These are phyloP conservation scores for Lucifuga dentata DNA, from an alignment of 2,113 vertebrate genomes.

Conservation along the genomic window DNA sequence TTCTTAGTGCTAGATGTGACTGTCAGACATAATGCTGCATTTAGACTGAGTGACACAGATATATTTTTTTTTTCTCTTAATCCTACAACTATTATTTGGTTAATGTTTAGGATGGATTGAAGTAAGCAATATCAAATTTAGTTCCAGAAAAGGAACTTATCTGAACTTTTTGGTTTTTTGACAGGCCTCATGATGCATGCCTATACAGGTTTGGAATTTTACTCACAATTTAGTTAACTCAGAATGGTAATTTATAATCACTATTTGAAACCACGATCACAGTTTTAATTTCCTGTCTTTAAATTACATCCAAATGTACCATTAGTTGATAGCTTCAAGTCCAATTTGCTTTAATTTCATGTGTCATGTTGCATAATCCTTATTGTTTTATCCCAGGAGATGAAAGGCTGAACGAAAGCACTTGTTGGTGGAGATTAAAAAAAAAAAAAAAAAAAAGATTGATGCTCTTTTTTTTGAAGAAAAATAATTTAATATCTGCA, in stretches of 20 bases:
- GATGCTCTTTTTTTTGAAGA: constrained; percentile 73
- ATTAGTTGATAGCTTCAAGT: constrained; percentile 19
- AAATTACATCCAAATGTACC: constrained; percentile 4
- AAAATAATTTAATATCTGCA: constrained; percentile 76
- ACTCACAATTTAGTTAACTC: not conserved
- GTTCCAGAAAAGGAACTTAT: constrained; percentile 1
- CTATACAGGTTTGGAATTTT: too few species aligned
- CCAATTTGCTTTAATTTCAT: constrained; percentile 1
- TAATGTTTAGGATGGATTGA: too few species aligned
- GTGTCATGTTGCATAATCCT: constrained; percentile 34
- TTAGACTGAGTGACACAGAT: constrained; percentile 30
- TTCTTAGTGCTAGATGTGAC: too few species aligned
- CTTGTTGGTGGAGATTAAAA: constrained; percentile 32
- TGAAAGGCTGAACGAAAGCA: constrained; percentile 23
- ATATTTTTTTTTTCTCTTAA: constrained; percentile 51
- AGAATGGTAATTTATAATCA: constrained; percentile 38
- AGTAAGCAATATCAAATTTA: constrained; percentile 26
- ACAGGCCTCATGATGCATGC: not conserved
- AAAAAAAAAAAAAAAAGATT: too few species aligned
- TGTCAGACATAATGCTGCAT: too few species aligned
- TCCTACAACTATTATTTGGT: constrained; percentile 1
- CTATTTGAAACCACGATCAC: constrained; percentile 10
- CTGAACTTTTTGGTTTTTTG: constrained; percentile 25
- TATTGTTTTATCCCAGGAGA: constrained; percentile 14
- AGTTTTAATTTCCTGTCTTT: constrained; percentile 11